Evolutionary conservation across 2,888 invertebrate genomes (phyloP).

Genomic region (Julus scandinavius): DNA sequence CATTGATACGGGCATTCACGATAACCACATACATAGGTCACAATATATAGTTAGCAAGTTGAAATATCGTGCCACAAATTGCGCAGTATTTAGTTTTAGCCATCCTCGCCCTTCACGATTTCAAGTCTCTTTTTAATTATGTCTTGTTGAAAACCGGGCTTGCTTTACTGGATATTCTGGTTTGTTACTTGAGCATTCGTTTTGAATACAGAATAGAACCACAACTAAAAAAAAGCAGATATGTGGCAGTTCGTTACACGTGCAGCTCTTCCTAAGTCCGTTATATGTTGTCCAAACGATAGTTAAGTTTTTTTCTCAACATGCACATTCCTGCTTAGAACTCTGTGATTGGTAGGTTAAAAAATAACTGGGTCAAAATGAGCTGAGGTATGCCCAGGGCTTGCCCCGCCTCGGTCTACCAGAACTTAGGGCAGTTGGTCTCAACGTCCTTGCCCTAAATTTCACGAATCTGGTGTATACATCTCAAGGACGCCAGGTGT

Average conservation of each 20-base stretch:
- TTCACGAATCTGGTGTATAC: conserved; percentile 21
- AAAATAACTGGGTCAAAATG: conserved; percentile 44
- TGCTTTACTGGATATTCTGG: not conserved
- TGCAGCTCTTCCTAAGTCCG: not conserved
- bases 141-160: not conserved
- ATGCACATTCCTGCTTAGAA: not conserved
- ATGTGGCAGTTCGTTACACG: not conserved
- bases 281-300: not conserved
- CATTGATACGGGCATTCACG: too few relatives aligned
- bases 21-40: not conserved
- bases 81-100: not conserved
- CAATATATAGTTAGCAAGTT: not conserved
- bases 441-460: conserved; percentile 54
- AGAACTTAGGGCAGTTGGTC: conserved; percentile 49
- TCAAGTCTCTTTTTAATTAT: not conserved
- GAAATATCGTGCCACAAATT: not conserved
- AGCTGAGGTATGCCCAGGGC: conserved; percentile 47
- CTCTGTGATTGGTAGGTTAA: not conserved
- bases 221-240: not conserved
- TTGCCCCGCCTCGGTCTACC: conserved; percentile 48
- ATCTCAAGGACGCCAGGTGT: conserved; percentile 52
- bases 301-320: not conserved
- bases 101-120: conserved; percentile 29
- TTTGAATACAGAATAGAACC: not conserved
- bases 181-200: not conserved